These are phyloP conservation scores for Drosophila novamexicana DNA, from an alignment of 1,140 invertebrate genomes.

Conservation along the genomic window DNA sequence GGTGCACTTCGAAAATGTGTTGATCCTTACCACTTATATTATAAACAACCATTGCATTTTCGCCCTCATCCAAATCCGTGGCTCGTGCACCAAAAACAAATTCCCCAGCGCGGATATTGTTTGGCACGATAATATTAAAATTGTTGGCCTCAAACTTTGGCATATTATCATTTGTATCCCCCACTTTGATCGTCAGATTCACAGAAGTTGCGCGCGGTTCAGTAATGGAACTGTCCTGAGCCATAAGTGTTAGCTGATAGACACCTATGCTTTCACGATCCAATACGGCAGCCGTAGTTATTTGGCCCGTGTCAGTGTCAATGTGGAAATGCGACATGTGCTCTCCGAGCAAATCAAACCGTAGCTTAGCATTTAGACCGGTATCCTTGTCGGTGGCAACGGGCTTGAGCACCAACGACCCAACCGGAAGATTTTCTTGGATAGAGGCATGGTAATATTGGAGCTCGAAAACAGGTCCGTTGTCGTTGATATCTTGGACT, in stretches of 20 bases:
- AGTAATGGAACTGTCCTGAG: conserved; percentile 93
- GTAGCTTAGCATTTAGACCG: conserved; percentile 93
- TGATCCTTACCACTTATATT: conserved; percentile 91
- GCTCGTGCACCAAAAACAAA: conserved; percentile 96
- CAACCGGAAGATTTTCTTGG: conserved; percentile 90
- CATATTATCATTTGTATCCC: conserved; percentile 95
- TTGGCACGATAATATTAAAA: conserved; percentile 92
- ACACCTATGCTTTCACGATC: conserved; percentile 91
- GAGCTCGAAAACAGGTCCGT: conserved; percentile 92
- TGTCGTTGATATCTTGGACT: conserved; percentile 97
- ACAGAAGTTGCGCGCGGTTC: conserved; percentile 91
- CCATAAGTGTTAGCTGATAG: conserved; percentile 93
- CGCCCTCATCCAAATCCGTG: conserved; percentile 90
- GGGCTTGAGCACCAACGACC: conserved; percentile 90
- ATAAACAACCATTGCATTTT: conserved; percentile 92
- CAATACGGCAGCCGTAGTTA: conserved; percentile 89
- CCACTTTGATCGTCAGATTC: conserved; percentile 91
- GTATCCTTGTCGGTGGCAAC: conserved; percentile 92
- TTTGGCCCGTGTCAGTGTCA: conserved; percentile 90
- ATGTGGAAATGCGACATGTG: conserved; percentile 91
- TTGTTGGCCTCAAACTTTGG: conserved; percentile 90
- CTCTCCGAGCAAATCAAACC: conserved; percentile 92
- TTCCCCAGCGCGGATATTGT: conserved; percentile 89
- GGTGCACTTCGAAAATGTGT: conserved; percentile 90
- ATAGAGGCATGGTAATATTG: conserved; percentile 91